Evolutionary conservation across 1,140 invertebrate species (phyloP), one percentile per base, ranked within the genome.

Genomic region (Drosophila melanica): DNA sequence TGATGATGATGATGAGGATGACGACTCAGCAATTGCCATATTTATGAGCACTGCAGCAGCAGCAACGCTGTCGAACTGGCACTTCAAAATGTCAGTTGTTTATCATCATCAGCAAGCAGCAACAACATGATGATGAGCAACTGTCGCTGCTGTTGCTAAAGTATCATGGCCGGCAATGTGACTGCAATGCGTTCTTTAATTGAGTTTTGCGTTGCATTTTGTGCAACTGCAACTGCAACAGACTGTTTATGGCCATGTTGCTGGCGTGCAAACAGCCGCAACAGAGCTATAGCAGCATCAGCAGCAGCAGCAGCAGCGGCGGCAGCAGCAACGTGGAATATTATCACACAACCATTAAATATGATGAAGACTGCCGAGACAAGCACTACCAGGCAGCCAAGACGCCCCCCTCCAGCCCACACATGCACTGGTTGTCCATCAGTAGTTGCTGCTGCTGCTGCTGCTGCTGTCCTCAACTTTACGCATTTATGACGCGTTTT

Each of bases 401-500:
- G 30, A 7, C 53, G 1, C 39, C 27, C 37, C 4, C 33, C 3
- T 1, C 14, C 16, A 37, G 9, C 30, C 30, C 59, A 27, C 45
- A 48, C 42, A 20, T 42, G n/a, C 48, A 12, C 37, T 44, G 47
- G 14, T 51, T 48, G 48, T 53, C 50, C 62, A 44, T 53, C 60
- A 51, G 44, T 51, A 39, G 12, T 30, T 47, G 41, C 16, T 57
- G 35, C 23, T 44, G 33, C 27, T 42, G 12, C 35, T 53, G 37
- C 33, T 44, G 39, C 20, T 60, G 75, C 71, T 87, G 84, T 89
- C 79, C 62, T 89, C 80, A 86, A 81, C 71, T 79, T 90, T 89
- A 85, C 84, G 89, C 89, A 90, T 90, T 90, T 90, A 90, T 90
- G 89, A 90, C 89, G 89, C 89, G 90, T 90, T 90, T 90, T 90